Base-by-base conservation (phyloP, 2,888 invertebrate species). In the Agrotis segetum region DNA sequence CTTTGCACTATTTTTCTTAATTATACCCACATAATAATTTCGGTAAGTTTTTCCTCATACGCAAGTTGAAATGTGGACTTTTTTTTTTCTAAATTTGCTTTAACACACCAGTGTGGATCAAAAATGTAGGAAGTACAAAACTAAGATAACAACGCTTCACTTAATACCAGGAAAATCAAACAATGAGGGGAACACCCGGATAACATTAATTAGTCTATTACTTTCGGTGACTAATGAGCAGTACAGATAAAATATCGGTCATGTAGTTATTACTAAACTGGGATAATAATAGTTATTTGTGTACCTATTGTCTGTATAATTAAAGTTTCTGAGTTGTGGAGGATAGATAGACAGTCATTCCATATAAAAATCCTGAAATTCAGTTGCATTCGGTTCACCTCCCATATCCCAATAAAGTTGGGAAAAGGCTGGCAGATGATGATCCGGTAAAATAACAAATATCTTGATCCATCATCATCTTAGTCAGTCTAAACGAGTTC, bases 81-180 rank as follows among this genome's bases (percentile, higher is more conserved):
- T 50, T 61, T n/a, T 46, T 19, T 29, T 29, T 17, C 63, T 58
- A 24, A 16, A 65, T 75, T 65, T 58, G 49, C 49, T 71, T 60
- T 77, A 50, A 47, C 46, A 63, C 47, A 64, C 19, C 21, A 11
- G 21, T 75, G 75, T 59, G 58, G 56, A n/a, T 9, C 24, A 21
- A 17, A 1, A 13, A 59, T 50, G 34, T 13, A 61, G 63, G 64
- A 73, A 67, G 63, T 73, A 29, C 19, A 49, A 53, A 21, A 29
- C 11, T 76, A 52, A 66, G 24, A 76, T 53, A 66, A 71, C 44
- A 62, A 46, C 71, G 34, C 29, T 40, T n/a, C n/a, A 55, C 44
- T 66, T 59, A 69, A 44, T 47, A 66, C 40, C 67, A 46, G 71
- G 67, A 77, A 77, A 77, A 65, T 61, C 56, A 71, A 67, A 79